Evolutionary conservation across 2,888 invertebrate genomes (phyloP), one percentile per base, ranked within the genome.

Genomic region (Nowickia ferox): DNA sequence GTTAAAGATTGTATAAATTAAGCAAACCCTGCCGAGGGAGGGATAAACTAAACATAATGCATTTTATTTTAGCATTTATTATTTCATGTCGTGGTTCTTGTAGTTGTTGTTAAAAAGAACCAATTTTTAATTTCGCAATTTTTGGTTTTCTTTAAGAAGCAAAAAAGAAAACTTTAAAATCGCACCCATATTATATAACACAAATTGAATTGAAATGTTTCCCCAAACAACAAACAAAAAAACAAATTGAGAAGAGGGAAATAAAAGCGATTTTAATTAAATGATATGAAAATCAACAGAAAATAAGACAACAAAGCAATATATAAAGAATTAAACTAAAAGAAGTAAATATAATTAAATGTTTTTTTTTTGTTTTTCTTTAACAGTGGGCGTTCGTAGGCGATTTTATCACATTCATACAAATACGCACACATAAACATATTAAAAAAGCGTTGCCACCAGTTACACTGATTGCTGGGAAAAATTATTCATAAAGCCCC

Each of bases 241-340:
- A 74, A 71, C 22, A 40, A 77, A 77, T 57, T 57, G 68, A 19
- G 66, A 71, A 79, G 63, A 78, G 78, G 61, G 71, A 86, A 82
- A 86, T 82, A 86, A 85, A 82, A 82, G 86, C 88, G 88, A 88
- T 88, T 88, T 88, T 88, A 88, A 88, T 88, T 88, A 88, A 88
- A 88, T 88, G 88, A 88, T 88, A 88, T 88, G 87, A 88, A 87
- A 87, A 88, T 81, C 83, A 81, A 87, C 80, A 87, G 74, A 69
- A 76, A 57, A 46, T 44, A 78, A 53, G 53, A 66, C 51, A 65
- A 65, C 59, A 63, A 63, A 55, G 63, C 44, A 65, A 72, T 72
- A 55, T 59, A 78, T 55, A 80, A 65, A 63, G 17, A 55, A 57
- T 38, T 17, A 51, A 78, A 9, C 19, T 55, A 55, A 80, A 53